Evolutionary conservation across 2,113 vertebrate species (phyloP).

Genomic region (Phainopepla nitens): DNA sequence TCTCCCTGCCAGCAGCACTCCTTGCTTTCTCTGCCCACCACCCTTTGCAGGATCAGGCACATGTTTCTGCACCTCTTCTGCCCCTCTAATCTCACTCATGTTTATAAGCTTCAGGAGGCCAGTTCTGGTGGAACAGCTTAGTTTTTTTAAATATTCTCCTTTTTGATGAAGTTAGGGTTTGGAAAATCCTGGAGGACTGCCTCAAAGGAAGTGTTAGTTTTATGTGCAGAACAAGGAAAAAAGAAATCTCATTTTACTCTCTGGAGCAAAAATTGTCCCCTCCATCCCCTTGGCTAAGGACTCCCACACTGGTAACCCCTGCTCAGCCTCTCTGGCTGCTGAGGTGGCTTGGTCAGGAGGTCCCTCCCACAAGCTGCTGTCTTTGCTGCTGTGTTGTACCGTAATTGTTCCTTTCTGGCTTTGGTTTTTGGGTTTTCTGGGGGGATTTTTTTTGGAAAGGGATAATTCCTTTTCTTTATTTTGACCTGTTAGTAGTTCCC

Average conservation of each 20-base stretch:
- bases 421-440: background rate
- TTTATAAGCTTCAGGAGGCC: constrained; percentile 17
- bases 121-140: background rate
- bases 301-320: background rate
- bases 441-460: rapidly evolving
- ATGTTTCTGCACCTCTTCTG: background rate
- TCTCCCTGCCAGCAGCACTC: background rate
- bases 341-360: background rate
- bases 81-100: background rate
- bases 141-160: background rate
- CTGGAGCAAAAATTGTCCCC: background rate
- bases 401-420: background rate
- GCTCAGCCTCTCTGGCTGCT: background rate
- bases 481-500: background rate
- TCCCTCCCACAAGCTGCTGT: background rate
- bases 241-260: constrained; percentile 5
- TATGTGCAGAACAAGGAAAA: background rate
- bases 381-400: background rate
- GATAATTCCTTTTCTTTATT: background rate
- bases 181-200: background rate
- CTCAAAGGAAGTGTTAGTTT: constrained; percentile 41
- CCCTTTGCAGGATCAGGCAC: background rate
- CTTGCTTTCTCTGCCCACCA: background rate
- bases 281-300: background rate
- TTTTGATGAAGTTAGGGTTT: constrained; percentile 17